Evolutionary conservation across 2,113 vertebrate species (phyloP), one percentile per base, ranked within the genome.

Genomic region (Peucedramus taeniatus): DNA sequence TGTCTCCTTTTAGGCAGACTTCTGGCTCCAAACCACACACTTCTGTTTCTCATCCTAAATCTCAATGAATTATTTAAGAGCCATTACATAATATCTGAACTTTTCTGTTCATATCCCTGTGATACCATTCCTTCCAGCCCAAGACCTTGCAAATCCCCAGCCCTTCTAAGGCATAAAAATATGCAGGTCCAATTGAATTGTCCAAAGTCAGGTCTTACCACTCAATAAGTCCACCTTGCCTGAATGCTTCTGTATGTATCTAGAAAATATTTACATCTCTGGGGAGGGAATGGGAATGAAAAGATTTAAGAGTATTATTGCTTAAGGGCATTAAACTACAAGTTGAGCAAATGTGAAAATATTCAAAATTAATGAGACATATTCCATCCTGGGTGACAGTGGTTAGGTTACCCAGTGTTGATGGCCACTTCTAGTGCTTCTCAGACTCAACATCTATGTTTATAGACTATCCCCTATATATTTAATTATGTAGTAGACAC

Each of bases 161-260:
- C 33, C 24, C 57, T 82, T 79, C 37, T 37, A 35, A 47, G 24
- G 35, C 70, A 60, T 53, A 56, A 87, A 71, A 85, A 74, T 26
- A 80, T 0, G 0, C 11, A 81, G 60, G 59, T 87, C 39, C 42
- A 68, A 10, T 22, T 1, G 1, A 59, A 64, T 57, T 64, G 37
- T 61, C 37, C 42, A 53, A 47, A 90, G 61, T 23, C n/a, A 65
- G 35, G 16, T 39, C 31, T 80, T 80, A 56, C 44, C 26, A 50
- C 20, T n/a, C 28, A 33, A 30, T 12, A 70, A 74, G n/a, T 16
- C 50, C 24, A 63, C 61, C 42, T 59, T 74, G 57, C 56, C 44
- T 51, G n/a, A 50, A 42, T 80, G 27, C n/a, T 50, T 72, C n/a
- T 75, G 33, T 20, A 2, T 50, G 1, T 26, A n/a, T 37, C 33